phyloP scores from a whole-genome alignment of 2,113 vertebrate species.

The Epinephelus lanceolatus region DNA sequence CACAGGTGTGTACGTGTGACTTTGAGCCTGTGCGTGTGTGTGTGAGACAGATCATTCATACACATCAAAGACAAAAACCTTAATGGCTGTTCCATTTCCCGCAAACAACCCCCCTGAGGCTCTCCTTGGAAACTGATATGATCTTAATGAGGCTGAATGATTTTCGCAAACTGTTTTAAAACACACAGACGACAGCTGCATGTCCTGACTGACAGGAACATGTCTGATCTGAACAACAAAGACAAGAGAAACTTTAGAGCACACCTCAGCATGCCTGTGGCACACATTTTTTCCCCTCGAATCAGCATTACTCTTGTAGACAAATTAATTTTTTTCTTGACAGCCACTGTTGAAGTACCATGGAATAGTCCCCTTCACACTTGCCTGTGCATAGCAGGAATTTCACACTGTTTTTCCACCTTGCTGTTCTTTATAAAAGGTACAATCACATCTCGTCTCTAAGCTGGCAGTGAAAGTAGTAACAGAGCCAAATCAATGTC shows the following conservation, averaged over 20 bases:
- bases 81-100: not conserved
- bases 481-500: too few species aligned
- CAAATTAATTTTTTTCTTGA: too few species aligned
- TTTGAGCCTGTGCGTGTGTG: not conserved
- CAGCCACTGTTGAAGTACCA: too few species aligned
- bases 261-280: not conserved
- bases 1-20: not conserved
- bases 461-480: too few species aligned
- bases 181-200: not conserved
- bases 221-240: too few species aligned
- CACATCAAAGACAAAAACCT: not conserved
- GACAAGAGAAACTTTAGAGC: not conserved
- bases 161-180: constrained; percentile 6
- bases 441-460: too few species aligned
- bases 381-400: too few species aligned
- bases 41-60: not conserved
- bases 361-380: too few species aligned
- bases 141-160: not conserved
- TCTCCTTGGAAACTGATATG: not conserved
- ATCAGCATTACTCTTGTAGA: not conserved
- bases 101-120: not conserved
- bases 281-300: not conserved
- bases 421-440: too few species aligned
- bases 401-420: too few species aligned
- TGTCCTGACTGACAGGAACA: constrained; percentile 1